Base-by-base conservation (phyloP, 2,797 vertebrate genomes). In the Danio kyathit region DNA sequence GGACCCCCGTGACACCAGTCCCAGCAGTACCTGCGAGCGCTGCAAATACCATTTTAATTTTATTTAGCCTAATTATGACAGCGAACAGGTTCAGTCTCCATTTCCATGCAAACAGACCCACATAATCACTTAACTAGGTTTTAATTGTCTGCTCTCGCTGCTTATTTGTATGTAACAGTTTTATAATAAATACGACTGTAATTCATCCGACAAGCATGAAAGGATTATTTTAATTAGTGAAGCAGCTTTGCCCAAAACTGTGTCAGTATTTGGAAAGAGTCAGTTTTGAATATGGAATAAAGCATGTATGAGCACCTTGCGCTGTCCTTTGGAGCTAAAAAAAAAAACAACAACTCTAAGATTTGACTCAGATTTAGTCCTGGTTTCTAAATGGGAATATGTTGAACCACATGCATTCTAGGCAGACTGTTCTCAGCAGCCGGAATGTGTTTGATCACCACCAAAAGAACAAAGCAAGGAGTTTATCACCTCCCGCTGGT, bases 251-350 rank as follows among this genome's bases (percentile, higher is more conserved):
- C 43, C 73, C 52, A 40, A 80, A 77, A 51, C 70, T 40, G 11
- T 82, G 64, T 76, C 71, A 52, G 54, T 48, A 82, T 82, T 84
- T 77, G 83, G 88, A 76, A 88, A 88, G 87, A 90, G 89, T 90
- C 84, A 89, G 69, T 61, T 82, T 84, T 75, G 72, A 67, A 77
- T 81, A 40, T 82, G 80, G 69, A 84, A 43, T 48, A 52, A 74
- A 61, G 81, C 76, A 78, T 74, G 52, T 80, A 71, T 67, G 48
- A 67, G 66, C 67, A 61, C 83, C 61, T 52, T 76, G 83, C 70
- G 54, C 38, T 38, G 82, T 93, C 90, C 88, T 87, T 78, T 80
- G 90, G 91, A 90, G 93, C 87, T 93, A 91, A 94, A 94, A 94
- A 92, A 94, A 92, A 86, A 49, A 44, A 76, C 74, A 75, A 76